phyloP scores from a whole-genome alignment of 2,113 vertebrate species.

The Paramormyrops kingsleyae region DNA sequence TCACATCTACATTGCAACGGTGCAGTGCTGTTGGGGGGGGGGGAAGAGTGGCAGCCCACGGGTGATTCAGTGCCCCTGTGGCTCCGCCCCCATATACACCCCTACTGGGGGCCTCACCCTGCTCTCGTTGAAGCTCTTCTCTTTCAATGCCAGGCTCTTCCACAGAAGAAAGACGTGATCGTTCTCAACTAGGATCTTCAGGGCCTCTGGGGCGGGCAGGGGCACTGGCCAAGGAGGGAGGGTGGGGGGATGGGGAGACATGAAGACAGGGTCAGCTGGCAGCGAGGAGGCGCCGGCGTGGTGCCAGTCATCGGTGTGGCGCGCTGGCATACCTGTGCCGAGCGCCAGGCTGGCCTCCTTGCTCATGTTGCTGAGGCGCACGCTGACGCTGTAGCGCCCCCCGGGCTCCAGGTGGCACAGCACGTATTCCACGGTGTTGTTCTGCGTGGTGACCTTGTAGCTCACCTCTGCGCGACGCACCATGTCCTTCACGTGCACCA shows the following conservation, averaged over 20 bases:
- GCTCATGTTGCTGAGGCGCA: constrained; percentile 94
- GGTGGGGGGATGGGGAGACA: background rate
- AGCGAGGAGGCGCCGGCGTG: background rate
- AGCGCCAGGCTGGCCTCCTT: constrained; percentile 85
- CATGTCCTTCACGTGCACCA: constrained; percentile 76
- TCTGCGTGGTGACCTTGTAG: constrained; percentile 79
- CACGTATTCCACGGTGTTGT: constrained; percentile 85
- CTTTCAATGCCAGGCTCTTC: constrained; percentile 88
- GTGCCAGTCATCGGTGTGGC: background rate
- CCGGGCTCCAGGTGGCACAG: constrained; percentile 79
- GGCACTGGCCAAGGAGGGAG: constrained; percentile 60
- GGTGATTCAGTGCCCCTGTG: background rate
- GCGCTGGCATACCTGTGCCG: constrained; percentile 65
- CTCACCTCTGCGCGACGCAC: constrained; percentile 75
- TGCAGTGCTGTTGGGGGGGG: background rate
- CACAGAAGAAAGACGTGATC: constrained; percentile 88
- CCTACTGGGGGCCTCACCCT: constrained; percentile 63
- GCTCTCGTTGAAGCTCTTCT: constrained; percentile 84
- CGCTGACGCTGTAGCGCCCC: constrained; percentile 78
- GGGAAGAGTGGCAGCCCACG: background rate
- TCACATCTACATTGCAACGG: background rate
- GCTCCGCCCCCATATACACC: background rate
- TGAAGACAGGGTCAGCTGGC: background rate
- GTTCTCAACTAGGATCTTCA: constrained; percentile 87
- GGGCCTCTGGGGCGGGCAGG: constrained; percentile 80